Evolutionary conservation across 2,113 vertebrate genomes (phyloP), one percentile per base, ranked within the genome.

Genomic region (Psilopsiagon aurifrons): DNA sequence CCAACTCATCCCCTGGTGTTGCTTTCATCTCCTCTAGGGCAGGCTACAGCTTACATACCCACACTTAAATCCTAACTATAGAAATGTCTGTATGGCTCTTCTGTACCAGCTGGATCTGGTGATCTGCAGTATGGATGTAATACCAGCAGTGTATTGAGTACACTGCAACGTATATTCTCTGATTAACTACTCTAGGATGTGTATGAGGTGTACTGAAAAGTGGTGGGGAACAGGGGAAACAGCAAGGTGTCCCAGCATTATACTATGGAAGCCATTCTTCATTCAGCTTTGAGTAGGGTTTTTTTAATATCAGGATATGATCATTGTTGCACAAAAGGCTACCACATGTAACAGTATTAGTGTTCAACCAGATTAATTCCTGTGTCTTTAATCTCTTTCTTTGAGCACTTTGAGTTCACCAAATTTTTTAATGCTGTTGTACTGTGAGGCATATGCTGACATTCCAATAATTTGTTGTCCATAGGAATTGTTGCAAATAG

Each of bases 401-500:
- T 90, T 88, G 35, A 90, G 39, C 5, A 2, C 46, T 68, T 68
- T 55, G 74, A 67, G 46, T 88, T 94, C 39, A 59, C 76, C 41
- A 22, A 7, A 33, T 27, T 77, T 17, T 85, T 86, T 83, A 78
- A 81, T 70, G 37, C 74, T 79, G n/a, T 75, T 96, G 31, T 55
- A 67, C 64, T 86, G 55, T 94, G 88, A 71, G 93, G 43, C 74
- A 60, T 51, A 16, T 60, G 68, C 55, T 94, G 82, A 88, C 83
- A 55, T 95, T 92, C 60, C 43, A 77, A 69, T 81, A 93, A 75
- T 78, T 6, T 8, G 25, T 88, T 96, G 83, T 95, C 88, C 57
- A 16, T 64, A 95, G 80, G 39, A 95, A 86, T 94, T 83, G 64
- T 29, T 94, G 80, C 76, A 82, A 92, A 43, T 86, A 80, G 31